Evolutionary conservation across 2,113 vertebrate species (phyloP).

Genomic region (Mustela nigripes): DNA sequence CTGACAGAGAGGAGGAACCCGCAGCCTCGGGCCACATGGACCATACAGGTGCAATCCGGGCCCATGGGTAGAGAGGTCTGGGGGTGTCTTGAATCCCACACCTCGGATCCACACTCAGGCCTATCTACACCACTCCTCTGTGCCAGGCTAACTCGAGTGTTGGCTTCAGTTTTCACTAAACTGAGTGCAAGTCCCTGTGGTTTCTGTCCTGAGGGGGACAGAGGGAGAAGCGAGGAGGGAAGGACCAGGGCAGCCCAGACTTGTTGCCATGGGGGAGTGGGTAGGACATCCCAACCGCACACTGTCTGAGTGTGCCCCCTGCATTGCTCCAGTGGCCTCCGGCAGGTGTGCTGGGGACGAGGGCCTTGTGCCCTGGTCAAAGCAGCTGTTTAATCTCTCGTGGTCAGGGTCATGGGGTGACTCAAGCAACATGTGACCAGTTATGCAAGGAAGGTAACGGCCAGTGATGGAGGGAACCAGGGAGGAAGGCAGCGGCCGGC

Average conservation of each 20-base stretch:
- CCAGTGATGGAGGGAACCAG: not conserved
- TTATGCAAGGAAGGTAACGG: not conserved
- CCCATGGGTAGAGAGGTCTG: accelerated
- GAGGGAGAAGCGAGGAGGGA: not conserved
- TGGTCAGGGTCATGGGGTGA: constrained; percentile 2
- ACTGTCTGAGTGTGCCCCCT: accelerated
- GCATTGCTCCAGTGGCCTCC: accelerated
- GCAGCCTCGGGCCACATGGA: not conserved
- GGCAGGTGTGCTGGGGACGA: not conserved
- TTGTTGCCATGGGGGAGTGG: not conserved
- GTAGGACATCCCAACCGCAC: accelerated
- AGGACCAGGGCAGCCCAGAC: not conserved
- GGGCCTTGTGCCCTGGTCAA: not conserved
- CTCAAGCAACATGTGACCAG: not conserved
- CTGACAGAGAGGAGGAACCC: accelerated
- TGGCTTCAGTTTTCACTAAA: not conserved
- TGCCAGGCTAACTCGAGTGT: too few species aligned
- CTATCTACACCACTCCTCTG: not conserved
- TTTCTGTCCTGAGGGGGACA: not conserved
- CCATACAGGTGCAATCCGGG: accelerated
- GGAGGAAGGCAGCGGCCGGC: not conserved
- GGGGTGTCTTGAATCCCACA: not conserved
- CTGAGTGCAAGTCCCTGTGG: not conserved
- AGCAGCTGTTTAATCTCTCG: not conserved
- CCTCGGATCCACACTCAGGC: too few species aligned